Evolutionary conservation across 2,113 vertebrate species (phyloP).

Genomic region (Aix galericulata): DNA sequence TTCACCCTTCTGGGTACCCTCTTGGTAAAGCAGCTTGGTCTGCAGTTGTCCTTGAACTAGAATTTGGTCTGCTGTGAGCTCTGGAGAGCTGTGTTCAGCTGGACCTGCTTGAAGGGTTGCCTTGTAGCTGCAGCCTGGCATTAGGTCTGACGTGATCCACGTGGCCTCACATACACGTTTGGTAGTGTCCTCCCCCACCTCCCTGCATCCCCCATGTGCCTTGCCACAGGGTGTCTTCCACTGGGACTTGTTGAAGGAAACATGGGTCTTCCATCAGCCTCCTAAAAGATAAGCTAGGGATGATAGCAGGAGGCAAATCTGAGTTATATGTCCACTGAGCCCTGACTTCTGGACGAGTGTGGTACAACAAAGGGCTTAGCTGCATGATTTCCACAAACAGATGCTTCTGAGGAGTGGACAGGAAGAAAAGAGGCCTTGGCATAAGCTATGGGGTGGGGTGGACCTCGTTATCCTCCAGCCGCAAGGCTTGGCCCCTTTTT

Average conservation of each 20-base stretch:
- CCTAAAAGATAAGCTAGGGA: background rate
- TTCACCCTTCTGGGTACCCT: background rate
- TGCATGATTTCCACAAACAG: rapidly evolving
- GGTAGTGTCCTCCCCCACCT: background rate
- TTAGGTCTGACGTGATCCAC: background rate
- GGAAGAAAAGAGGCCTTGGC: background rate
- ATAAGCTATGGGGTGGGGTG: background rate
- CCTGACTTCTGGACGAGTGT: background rate
- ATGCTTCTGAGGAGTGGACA: background rate
- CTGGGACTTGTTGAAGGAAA: background rate
- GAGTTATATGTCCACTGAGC: background rate
- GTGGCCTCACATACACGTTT: rapidly evolving
- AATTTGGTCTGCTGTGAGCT: background rate
- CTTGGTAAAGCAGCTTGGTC: background rate
- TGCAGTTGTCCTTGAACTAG: background rate
- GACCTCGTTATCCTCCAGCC: background rate
- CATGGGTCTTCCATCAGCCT: rapidly evolving
- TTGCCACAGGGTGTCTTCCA: background rate
- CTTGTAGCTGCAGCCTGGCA: background rate
- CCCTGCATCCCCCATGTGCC: background rate
- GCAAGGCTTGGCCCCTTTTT: background rate
- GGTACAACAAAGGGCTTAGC: background rate
- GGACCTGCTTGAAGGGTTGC: background rate
- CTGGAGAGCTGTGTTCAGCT: background rate
- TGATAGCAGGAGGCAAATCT: background rate